Conservation (phyloP, 2,113 vertebrate species). For the Ursus arctos region DNA sequence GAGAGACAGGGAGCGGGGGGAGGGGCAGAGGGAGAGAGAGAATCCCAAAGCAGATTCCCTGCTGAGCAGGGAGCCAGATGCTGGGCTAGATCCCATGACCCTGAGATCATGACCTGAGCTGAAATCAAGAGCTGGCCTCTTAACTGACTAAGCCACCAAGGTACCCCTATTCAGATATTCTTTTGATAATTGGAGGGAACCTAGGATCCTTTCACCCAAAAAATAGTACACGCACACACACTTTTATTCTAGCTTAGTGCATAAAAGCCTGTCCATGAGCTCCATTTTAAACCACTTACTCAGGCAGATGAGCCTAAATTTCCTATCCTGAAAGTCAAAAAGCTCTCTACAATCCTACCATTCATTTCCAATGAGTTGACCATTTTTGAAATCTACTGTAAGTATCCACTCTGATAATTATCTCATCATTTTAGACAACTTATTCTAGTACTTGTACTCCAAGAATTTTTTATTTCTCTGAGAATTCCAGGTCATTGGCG, state of each 20-base stretch:
- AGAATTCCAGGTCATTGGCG: neutral
- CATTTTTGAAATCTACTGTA: neutral
- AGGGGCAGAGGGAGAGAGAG: neutral
- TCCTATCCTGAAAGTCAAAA: neutral
- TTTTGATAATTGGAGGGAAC: neutral
- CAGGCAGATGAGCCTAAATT: neutral
- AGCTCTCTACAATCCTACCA: neutral
- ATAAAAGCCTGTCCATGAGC: neutral
- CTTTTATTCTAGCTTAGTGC: neutral
- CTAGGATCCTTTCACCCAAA: neutral
- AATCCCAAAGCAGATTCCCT: neutral
- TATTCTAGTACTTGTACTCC: too few species aligned
- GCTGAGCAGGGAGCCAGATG: neutral
- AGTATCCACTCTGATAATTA: neutral
- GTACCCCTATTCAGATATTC: neutral
- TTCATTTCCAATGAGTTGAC: neutral
- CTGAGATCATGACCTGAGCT: neutral
- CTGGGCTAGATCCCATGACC: neutral
- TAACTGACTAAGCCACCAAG: neutral
- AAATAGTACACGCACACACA: neutral
- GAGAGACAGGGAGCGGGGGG: neutral
- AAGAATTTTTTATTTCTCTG: neutral
- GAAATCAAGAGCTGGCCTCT: neutral
- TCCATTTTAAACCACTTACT: neutral
- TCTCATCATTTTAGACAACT: neutral